A percentile compares a stretch with the other conserved stretches of the same genome.
Conservation (phyloP, 1,140 invertebrate species). For the Calliopsis andreniformis region DNA sequence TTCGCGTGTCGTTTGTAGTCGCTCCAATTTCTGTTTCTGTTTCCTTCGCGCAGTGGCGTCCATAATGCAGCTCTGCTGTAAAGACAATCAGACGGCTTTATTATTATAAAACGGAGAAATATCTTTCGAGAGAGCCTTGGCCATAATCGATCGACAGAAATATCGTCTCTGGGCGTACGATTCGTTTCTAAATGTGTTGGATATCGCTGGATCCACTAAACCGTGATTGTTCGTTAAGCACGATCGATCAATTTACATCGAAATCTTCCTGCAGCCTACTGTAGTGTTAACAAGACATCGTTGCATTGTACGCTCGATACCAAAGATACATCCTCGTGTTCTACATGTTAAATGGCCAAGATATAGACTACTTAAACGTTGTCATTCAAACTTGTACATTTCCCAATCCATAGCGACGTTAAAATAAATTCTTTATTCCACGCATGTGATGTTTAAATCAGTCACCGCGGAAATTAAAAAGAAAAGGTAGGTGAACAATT, state of each 20-base stretch:
- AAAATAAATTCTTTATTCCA: slow-evolving; percentile 69
- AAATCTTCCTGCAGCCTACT: slow-evolving; percentile 14
- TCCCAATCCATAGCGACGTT: slow-evolving; percentile 55
- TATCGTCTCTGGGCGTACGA: slow-evolving; percentile 2
- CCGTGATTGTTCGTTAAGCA: slow-evolving; percentile 13
- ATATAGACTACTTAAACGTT: slow-evolving; percentile 56
- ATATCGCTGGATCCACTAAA: background rate
- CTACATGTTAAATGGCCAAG: slow-evolving; percentile 42
- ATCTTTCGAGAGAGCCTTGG: slow-evolving; percentile 13
- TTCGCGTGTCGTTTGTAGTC: slow-evolving; percentile 24
- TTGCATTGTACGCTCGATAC: slow-evolving; percentile 54
- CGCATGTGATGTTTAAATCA: slow-evolving; percentile 32
- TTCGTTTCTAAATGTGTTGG: background rate
- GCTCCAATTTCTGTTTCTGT: slow-evolving; percentile 21
- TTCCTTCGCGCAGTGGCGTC: slow-evolving; percentile 23
- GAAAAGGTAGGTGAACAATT: slow-evolving; percentile 20
- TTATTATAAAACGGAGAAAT: slow-evolving; percentile 2
- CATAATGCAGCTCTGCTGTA: slow-evolving; percentile 30
- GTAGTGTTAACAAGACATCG: slow-evolving; percentile 16
- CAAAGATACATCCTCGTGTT: slow-evolving; percentile 60
- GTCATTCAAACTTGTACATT: slow-evolving; percentile 60
- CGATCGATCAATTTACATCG: slow-evolving; percentile 2
- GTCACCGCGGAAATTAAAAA: background rate
- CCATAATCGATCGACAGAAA: slow-evolving; percentile 26
- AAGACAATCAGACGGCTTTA: slow-evolving; percentile 54